Conservation (phyloP, 2,797 vertebrate species). For the Poeciliopsis turneri region DNA sequence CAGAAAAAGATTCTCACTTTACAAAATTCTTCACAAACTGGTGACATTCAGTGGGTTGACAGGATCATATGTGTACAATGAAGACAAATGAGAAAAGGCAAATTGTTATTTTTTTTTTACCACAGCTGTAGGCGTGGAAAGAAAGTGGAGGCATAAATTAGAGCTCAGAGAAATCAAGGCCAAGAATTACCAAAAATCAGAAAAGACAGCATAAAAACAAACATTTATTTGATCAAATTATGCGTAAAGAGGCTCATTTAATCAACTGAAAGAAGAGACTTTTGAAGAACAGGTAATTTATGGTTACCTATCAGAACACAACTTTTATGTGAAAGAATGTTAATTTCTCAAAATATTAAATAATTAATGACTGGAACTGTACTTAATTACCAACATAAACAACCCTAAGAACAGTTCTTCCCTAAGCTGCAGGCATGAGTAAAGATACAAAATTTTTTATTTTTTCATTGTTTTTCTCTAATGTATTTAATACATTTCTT, state of each 20-base stretch:
- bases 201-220: constrained; percentile 44
- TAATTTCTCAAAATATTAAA: background rate
- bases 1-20: background rate
- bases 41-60: constrained; percentile 12
- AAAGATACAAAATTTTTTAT: background rate
- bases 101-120: constrained; percentile 22
- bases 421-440: background rate
- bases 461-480: background rate
- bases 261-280: constrained; percentile 33
- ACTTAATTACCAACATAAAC: background rate
- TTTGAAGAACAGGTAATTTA: constrained; percentile 53
- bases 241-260: constrained; percentile 42
- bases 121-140: constrained; percentile 26
- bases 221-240: constrained; percentile 14
- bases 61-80: constrained; percentile 20
- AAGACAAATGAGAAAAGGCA: background rate
- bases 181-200: constrained; percentile 44
- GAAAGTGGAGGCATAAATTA: constrained; percentile 35
- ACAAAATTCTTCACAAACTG: background rate
- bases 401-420: background rate
- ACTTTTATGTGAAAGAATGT: background rate
- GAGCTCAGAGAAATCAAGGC: constrained; percentile 39
- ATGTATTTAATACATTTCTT: background rate
- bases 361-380: background rate
- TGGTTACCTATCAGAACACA: background rate